A percentile compares a stretch with the other conserved stretches of the same genome.
Conservation (phyloP, 2,888 invertebrate genomes). For the Phortica okadai region DNA sequence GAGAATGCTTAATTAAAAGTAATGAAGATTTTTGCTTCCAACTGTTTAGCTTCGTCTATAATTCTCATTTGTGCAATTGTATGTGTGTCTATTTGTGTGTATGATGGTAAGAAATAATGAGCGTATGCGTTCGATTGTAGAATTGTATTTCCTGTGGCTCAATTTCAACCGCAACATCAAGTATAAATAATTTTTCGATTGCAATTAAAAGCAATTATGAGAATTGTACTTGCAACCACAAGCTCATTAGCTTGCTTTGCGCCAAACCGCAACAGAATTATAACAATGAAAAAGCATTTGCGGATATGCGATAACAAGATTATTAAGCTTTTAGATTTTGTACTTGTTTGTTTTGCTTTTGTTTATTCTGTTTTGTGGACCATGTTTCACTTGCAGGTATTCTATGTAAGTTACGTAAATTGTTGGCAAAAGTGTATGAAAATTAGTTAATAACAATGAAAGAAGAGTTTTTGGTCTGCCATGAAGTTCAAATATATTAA, state of each 20-base stretch:
- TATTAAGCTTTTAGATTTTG: conserved; percentile 7
- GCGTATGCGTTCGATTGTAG: background rate
- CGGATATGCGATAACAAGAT: background rate
- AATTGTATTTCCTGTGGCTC: conserved; percentile 23
- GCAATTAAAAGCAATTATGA: conserved; percentile 71
- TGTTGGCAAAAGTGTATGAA: too few species aligned
- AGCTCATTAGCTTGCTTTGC: conserved; percentile 68
- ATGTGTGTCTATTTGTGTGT: background rate
- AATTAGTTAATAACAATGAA: too few species aligned
- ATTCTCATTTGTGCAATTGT: background rate
- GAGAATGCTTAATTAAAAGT: conserved; percentile 7
- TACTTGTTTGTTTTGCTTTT: background rate
- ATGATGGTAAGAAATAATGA: background rate
- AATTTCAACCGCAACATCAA: conserved; percentile 56
- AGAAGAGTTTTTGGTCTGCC: too few species aligned
- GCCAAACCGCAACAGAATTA: conserved; percentile 63
- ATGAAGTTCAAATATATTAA: too few species aligned
- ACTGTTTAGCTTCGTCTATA: background rate
- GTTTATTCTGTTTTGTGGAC: background rate
- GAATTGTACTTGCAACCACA: conserved; percentile 60
- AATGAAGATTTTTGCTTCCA: background rate
- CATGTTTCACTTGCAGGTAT: background rate
- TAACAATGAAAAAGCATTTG: conserved; percentile 40
- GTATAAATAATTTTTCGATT: conserved; percentile 65
- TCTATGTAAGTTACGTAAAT: too few species aligned